phyloP scores from a whole-genome alignment of 2,113 vertebrate genomes.

The Lycaon pictus region DNA sequence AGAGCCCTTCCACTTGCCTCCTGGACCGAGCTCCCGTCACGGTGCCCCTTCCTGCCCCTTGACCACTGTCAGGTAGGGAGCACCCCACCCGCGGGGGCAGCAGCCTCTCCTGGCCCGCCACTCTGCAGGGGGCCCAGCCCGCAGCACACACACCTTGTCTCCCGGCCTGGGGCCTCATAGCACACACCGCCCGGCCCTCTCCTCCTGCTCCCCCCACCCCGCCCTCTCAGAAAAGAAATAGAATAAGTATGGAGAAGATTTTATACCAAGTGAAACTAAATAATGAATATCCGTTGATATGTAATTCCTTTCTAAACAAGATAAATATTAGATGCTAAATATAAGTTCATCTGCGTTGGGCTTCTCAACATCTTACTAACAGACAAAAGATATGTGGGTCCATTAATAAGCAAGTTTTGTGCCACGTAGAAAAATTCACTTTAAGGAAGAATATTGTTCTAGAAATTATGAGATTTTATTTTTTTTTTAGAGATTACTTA shows the following conservation, averaged over 20 bases:
- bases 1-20: not conserved
- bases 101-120: not conserved
- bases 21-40: not conserved
- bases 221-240: not conserved
- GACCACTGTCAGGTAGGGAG: too few species aligned
- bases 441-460: not conserved
- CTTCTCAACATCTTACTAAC: not conserved
- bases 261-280: not conserved
- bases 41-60: accelerated
- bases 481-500: too few species aligned
- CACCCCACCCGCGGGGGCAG: accelerated
- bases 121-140: not conserved
- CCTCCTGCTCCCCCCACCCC: not conserved
- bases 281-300: not conserved
- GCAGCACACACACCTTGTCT: accelerated
- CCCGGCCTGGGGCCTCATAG: too few species aligned
- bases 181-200: not conserved
- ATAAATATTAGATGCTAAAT: not conserved
- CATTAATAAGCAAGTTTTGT: not conserved
- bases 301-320: not conserved
- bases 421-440: not conserved
- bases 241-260: not conserved
- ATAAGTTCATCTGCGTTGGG: not conserved
- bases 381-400: not conserved
- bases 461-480: not conserved